Percentiles rank a stretch among this genome's conserved stretches.
Conservation (phyloP, 2,113 vertebrate genomes). For the Terrapene triunguis region DNA sequence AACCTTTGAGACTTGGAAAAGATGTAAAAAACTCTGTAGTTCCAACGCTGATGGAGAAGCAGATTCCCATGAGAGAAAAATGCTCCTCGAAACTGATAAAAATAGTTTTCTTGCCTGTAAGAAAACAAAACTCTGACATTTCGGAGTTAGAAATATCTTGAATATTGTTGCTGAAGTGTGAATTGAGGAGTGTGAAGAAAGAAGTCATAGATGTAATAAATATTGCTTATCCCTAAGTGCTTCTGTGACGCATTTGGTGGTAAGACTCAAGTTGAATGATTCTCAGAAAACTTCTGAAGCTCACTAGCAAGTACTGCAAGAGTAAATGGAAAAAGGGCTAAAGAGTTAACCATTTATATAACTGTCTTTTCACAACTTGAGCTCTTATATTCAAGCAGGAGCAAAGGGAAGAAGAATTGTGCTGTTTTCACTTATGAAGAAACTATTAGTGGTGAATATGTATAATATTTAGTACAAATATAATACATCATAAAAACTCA, state of each 20-base stretch:
- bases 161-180: not conserved
- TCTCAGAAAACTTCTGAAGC: conserved; percentile 8
- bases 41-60: not conserved
- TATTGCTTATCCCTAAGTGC: not conserved
- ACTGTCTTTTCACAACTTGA: not conserved
- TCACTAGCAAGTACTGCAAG: not conserved
- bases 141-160: not conserved
- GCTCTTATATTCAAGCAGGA: not conserved
- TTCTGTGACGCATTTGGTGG: not conserved
- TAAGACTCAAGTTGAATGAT: not conserved
- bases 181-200: not conserved
- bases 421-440: not conserved
- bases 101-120: not conserved
- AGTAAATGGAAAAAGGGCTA: not conserved
- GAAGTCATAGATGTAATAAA: not conserved
- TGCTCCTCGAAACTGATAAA: not conserved
- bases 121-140: not conserved
- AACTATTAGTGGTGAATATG: not conserved
- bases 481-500: not conserved
- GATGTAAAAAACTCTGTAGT: not conserved
- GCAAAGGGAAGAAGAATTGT: not conserved
- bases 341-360: not conserved
- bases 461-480: not conserved
- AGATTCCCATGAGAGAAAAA: not conserved
- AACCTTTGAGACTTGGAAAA: not conserved